Evolutionary conservation across 2,113 vertebrate genomes (phyloP), one percentile per base, ranked within the genome.

Genomic region (Antechinus stuartii): DNA sequence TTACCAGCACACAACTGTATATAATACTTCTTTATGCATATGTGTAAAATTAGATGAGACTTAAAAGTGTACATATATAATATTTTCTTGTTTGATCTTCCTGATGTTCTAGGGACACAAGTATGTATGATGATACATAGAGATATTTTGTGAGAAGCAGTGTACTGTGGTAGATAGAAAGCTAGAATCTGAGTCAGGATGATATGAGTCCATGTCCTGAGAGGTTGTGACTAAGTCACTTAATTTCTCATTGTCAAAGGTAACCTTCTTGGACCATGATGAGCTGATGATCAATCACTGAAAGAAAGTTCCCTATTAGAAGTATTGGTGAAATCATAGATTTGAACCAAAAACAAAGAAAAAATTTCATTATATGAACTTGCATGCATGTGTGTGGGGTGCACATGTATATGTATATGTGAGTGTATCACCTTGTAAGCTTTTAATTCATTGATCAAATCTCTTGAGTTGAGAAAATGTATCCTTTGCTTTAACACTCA

Each of bases 401-500:
- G 6, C 2, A 23, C 0, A 11, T 2, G 0, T 2, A n/a, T 11
- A 2, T 42, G 2, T 61, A 35, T 54, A 26, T 46, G 4, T 90
- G 8, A 56, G 27, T 89, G 1, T 52, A 47, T 93, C 94, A 90
- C 55, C n/a, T 42, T 89, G 8, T 23, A 93, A 54, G 55, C 11
- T 95, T 91, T 49, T 24, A 46, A 92, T 53, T 92, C 25, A 55
- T 95, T 94, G 61, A 49, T 91, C 61, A 30, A 93, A n/a, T 1
- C 61, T 94, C 47, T 93, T 89, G 52, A 9, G 14, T 46, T 97
- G 93, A 92, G 93, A 96, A 95, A 96, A 91, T 50, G 24, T 94
- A 56, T 97, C 54, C 96, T 61, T 93, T 95, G 95, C 91, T 54
- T 93, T 90, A 97, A 93, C 94, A 97, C 55, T 90, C 92, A 93